These are phyloP conservation scores for Notocelia uddmanniana DNA, from an alignment of 2,888 invertebrate species.

Conservation along the genomic window DNA sequence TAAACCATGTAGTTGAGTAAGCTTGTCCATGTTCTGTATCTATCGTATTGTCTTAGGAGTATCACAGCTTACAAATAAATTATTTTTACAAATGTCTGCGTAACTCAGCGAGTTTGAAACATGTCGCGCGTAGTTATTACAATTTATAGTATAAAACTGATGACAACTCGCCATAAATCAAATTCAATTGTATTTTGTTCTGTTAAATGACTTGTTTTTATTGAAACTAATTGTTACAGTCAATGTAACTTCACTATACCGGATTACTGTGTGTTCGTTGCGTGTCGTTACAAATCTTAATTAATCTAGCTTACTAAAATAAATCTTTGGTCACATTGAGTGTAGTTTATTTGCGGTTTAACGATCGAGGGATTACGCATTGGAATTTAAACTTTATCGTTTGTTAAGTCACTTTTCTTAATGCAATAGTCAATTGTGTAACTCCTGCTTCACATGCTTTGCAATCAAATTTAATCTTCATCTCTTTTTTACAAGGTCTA, in stretches of 20 bases:
- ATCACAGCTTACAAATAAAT: no score
- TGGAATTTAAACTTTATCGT: background rate
- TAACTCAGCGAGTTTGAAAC: no score
- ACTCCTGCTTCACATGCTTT: background rate
- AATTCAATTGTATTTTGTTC: no score
- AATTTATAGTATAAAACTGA: no score
- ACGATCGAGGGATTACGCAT: constrained; percentile 13
- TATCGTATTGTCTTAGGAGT: no score
- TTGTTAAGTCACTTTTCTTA: background rate
- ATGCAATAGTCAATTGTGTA: background rate
- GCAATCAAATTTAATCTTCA: background rate
- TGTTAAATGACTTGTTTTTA: no score
- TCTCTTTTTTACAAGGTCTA: background rate
- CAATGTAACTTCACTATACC: background rate
- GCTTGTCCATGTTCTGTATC: no score
- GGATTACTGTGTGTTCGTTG: constrained; percentile 49
- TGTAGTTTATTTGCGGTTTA: constrained; percentile 63
- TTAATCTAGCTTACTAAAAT: constrained; percentile 58
- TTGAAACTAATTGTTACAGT: background rate
- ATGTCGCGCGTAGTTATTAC: no score
- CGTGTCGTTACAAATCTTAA: constrained; percentile 52
- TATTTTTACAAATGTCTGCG: no score
- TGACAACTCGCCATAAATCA: no score
- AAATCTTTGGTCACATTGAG: constrained; percentile 81
- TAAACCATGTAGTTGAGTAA: no score